Evolutionary conservation across 2,797 vertebrate species (phyloP).

Genomic region (Mormyrus proboscirostris): DNA sequence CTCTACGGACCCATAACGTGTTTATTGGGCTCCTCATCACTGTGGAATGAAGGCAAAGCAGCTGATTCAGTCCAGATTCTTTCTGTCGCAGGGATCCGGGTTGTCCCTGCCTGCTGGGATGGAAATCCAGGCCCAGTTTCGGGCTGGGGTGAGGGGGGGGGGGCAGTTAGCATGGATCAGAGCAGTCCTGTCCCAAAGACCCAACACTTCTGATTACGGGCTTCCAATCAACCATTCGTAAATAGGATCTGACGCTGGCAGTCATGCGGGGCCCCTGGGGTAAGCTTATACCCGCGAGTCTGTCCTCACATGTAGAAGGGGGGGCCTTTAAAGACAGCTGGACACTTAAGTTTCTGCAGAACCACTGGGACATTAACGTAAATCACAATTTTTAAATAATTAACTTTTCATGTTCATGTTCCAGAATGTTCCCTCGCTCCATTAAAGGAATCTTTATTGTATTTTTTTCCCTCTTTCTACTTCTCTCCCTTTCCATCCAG

Average conservation of each 20-base stretch:
- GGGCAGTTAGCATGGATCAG: slow-evolving; percentile 30
- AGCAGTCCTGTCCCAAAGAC: slow-evolving; percentile 43
- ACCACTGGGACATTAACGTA: background rate
- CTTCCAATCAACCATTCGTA: slow-evolving; percentile 36
- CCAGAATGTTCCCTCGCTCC: background rate
- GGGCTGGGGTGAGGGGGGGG: slow-evolving; percentile 11
- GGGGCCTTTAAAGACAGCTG: background rate
- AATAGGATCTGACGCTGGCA: slow-evolving; percentile 37
- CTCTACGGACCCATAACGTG: background rate
- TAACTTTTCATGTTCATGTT: background rate
- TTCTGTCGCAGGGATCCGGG: background rate
- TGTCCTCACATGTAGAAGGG: background rate
- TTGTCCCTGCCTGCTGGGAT: background rate
- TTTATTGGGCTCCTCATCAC: slow-evolving; percentile 10
- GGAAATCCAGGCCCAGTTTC: background rate
- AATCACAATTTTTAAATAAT: background rate
- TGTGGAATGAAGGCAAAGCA: slow-evolving; percentile 15
- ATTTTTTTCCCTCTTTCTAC: background rate
- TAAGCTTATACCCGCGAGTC: slow-evolving; percentile 32
- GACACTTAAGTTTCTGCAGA: background rate
- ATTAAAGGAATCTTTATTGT: background rate
- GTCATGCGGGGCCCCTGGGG: slow-evolving; percentile 35
- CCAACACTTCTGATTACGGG: slow-evolving; percentile 42
- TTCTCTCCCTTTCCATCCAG: background rate
- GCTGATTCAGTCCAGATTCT: slow-evolving; percentile 21